Percentiles rank a stretch among this genome's conserved stretches.
These are phyloP conservation scores for Drosophila lacteicornis DNA, from an alignment of 1,140 invertebrate species.

Conservation along the genomic window DNA sequence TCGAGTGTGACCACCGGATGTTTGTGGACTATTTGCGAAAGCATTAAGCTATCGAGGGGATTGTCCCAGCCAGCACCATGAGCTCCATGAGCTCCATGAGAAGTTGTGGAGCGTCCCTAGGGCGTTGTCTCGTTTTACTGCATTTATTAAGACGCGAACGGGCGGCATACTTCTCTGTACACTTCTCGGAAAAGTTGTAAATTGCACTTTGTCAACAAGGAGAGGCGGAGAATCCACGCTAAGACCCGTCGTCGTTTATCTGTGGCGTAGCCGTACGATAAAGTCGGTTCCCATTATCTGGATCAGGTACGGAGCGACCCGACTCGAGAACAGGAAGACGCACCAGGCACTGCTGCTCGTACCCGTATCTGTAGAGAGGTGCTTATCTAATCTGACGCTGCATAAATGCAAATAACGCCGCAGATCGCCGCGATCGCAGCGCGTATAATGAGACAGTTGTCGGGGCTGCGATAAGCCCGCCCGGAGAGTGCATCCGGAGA, in stretches of 20 bases:
- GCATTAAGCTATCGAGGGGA: conserved; percentile 60
- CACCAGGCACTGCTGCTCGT: conserved; percentile 36
- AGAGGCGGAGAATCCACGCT: conserved; percentile 63
- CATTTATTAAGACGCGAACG: conserved; percentile 57
- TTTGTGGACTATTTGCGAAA: conserved; percentile 77
- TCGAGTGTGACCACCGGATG: conserved; percentile 61
- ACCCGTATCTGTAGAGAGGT: conserved; percentile 34
- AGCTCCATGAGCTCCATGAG: conserved; percentile 19
- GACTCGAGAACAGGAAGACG: conserved; percentile 75
- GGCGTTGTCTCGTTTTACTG: conserved; percentile 49
- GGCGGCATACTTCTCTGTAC: conserved; percentile 65
- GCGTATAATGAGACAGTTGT: conserved; percentile 69
- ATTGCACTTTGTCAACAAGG: conserved; percentile 76
- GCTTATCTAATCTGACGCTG: conserved; percentile 79
- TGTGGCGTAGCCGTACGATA: conserved; percentile 53
- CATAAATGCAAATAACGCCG: conserved; percentile 77
- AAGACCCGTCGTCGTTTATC: conserved; percentile 68
- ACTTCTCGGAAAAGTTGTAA: conserved; percentile 79
- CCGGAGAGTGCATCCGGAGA: conserved; percentile 70
- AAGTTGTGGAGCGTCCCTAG: conserved; percentile 22
- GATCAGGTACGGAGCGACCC: conserved; percentile 31
- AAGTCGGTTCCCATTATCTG: conserved; percentile 72
- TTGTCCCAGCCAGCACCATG: conserved; percentile 20
- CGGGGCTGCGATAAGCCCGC: conserved; percentile 65
- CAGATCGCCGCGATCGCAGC: conserved; percentile 56